Evolutionary conservation across 1,140 invertebrate species (phyloP), one percentile per base, ranked within the genome.

Genomic region (Cepaea nemoralis): DNA sequence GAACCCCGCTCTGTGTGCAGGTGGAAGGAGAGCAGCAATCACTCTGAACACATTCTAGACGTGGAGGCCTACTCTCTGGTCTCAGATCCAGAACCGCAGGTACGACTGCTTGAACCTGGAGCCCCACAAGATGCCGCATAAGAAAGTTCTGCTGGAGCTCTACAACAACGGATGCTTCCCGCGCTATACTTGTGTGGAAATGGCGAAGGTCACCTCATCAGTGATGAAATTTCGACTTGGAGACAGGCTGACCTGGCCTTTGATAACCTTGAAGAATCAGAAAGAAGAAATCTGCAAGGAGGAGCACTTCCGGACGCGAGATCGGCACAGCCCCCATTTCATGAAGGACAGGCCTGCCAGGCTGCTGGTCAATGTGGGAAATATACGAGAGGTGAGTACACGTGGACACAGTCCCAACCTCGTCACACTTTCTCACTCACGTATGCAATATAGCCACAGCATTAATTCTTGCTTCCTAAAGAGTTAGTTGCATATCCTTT

Each of bases 161-260:
- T 86, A 85, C 70, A 81, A 83, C 6, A 87, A 87, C 42, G 87
- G 87, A 6, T 88, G 87, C 67, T 86, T 83, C 33, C 87, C 87
- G 10, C 83, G 87, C 37, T 88, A 85, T 77, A 84, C 85, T 0
- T 88, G 87, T 74, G 45, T 86, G n/a, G 84, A 88, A 42, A 82
- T 86, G 73, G 80, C 83, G 76, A 87, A 87, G 48, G 74, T 83
- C 10, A 80, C 84, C 0, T 83, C 85, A 3, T 86, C 87, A 1
- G 84, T 86, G 0, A 83, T 88, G 71, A 81, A 83, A 27, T 88
- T 86, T 74, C 83, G 86, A 2, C 40, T 88, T 37, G 84, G 87
- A 0, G 79, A 84, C 80, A 78, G 87, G 31, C 77, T 86, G 35
- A 77, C 81, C 24, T 88, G 87, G 87, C 87, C 83, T 12, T 74